Conservation (phyloP, 2,888 invertebrate genomes). For the Lissocephala sabroskyi region DNA sequence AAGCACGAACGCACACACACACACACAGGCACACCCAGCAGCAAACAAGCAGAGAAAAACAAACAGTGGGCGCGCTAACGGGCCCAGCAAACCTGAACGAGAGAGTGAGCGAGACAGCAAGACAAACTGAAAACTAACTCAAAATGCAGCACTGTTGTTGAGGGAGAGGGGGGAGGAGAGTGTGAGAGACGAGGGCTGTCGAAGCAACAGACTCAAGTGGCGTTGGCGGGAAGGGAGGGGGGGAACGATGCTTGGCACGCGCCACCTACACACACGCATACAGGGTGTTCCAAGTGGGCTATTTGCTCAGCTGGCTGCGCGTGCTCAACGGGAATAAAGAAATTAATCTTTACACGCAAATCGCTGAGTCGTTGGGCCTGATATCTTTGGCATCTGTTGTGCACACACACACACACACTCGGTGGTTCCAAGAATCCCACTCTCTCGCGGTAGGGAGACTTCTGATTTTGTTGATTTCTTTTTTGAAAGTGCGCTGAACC, state of each 20-base stretch:
- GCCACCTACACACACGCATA: constrained; percentile 12
- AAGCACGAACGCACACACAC: constrained; percentile 20
- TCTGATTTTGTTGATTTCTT: too few species aligned
- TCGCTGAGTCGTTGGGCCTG: constrained; percentile 20
- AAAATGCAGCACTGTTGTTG: constrained; percentile 4
- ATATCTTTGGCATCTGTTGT: constrained; percentile 18
- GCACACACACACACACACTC: constrained; percentile 10
- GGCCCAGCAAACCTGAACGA: neutral
- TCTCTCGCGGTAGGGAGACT: constrained; percentile 33
- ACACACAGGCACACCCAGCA: neutral
- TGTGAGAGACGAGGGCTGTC: too few species aligned
- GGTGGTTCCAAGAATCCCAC: constrained; percentile 6
- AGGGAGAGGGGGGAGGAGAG: constrained; percentile 11
- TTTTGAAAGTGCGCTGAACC: constrained; percentile 59
- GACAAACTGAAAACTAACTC: neutral
- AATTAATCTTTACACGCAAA: constrained; percentile 54
- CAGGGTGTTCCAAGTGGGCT: constrained; percentile 1
- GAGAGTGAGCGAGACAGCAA: neutral
- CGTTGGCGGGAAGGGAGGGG: too few species aligned
- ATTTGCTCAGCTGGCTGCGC: constrained; percentile 13
- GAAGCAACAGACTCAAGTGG: constrained; percentile 18
- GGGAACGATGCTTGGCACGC: constrained; percentile 38
- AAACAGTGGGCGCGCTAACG: too few species aligned
- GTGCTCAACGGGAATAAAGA: constrained; percentile 37
- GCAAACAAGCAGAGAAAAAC: too few species aligned